Base-by-base conservation (phyloP, 2,797 vertebrate species). In the Helicolenus hilgendorfi region DNA sequence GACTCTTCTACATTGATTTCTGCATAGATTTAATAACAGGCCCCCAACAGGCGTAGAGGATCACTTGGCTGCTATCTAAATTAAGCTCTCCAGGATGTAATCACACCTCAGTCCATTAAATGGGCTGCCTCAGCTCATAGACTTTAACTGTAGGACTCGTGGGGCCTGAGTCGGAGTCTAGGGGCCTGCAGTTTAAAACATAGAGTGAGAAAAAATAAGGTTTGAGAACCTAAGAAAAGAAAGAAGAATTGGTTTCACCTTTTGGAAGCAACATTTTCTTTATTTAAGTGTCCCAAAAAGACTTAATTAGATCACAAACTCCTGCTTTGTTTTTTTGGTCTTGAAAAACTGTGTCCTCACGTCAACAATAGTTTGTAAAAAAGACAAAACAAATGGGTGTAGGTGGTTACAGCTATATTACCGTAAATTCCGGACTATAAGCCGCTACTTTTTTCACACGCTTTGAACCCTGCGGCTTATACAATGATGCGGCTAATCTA, bases 21-120 rank as follows among this genome's bases (percentile, higher is more conserved):
- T 63, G 71, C 91, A 95, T 93, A 92, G 95, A 96, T 96, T 95
- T 96, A 97, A 96, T 94, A 89, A 93, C 86, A 60, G 80, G 79
- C 92, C 89, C 91, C 86, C 55, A 90, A 74, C 92, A 88, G 92
- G 89, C 84, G 62, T 58, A 72, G 87, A 94, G 88, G 89, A 96
- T 95, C 90, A 81, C 90, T 86, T 9, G 77, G 81, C 91, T 83
- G 89, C 92, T 31, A 86, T 94, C 92, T 92, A 92, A 94, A 95
- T 94, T 83, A 93, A 89, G 85, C 90, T 89, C 83, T 90, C 73
- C 77, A 63, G 73, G 89, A 87, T 88, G 90, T 93, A 91, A 92
- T 94, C 93, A 90, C 92, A 94, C 91, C 87, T 85, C 74, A 76
- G 81, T 81, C 85, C 72, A 81, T 90, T 89, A 91, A 92, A 85